Evolutionary conservation across 1,140 invertebrate genomes (phyloP), one percentile per base, ranked within the genome.

Genomic region (Sinonovacula constricta): DNA sequence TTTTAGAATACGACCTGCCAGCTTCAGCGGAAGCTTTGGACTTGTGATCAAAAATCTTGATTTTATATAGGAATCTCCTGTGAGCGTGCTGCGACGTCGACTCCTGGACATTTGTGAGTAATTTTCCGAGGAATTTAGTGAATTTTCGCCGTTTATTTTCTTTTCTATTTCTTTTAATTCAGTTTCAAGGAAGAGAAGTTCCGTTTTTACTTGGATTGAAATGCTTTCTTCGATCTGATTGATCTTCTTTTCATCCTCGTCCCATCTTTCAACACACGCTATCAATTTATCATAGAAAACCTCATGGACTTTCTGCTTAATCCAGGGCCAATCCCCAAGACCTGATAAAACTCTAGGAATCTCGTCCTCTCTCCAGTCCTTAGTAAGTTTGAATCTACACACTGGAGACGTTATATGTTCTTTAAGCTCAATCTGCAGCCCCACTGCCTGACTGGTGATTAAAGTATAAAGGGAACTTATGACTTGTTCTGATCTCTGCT

Each of bases 151-250:
- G 1, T 69, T n/a, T 31, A 83, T 75, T 72, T 81, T 71, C 3
- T 30, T 69, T 14, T 77, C 67, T 34, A 84, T 81, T 4, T 65
- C 57, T 30, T 81, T 34, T 14, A 84, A 66, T 45, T 84, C 82
- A 7, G 80, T 74, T 70, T 84, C 76, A 14, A 84, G 57, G 18
- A 84, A 45, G 12, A 69, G 31, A 7, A 84, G 62, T 22, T 81
- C 56, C n/a, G 39, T 12, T 57, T 80, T 76, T 5, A 74, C 54
- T 24, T 67, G 12, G 59, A 15, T 57, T 2, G 72, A 34, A 26
- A 80, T 22, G 18, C 51, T 34, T 60, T 59, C 51, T 26, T 60
- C 69, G 4, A 80, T 67, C 12, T 0, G 34, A 33, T 72, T 56
- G 0, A 67, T 65, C 12, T 33, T 24, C 28, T 45, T 34, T n/a